Conservation (phyloP, 30 jellyfish, hydroid and myxozoan species). For the Turritopsis rubra region DNA sequence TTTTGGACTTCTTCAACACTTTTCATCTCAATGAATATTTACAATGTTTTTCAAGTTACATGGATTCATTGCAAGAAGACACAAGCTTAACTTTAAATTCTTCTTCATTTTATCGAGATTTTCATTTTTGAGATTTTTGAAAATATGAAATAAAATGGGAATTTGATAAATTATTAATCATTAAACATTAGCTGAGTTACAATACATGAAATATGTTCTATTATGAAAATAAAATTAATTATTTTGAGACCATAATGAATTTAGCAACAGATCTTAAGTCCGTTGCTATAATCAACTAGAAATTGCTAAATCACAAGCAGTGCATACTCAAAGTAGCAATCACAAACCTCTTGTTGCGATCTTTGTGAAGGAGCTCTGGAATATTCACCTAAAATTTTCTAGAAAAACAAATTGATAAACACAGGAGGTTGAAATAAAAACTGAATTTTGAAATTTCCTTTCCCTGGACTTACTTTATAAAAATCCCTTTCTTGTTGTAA, state of each 20-base stretch:
- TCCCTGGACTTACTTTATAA: conserved; percentile 16
- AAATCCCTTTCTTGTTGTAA: conserved; percentile 25
- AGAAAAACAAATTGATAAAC: background rate
- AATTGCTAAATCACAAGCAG: too few relatives aligned
- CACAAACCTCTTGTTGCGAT: conserved; percentile 92
- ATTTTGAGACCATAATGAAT: background rate
- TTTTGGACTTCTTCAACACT: background rate
- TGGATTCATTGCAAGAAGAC: too few relatives aligned
- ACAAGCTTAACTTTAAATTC: background rate
- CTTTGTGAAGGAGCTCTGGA: conserved; percentile 53
- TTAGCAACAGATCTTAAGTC: background rate
- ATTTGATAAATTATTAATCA: background rate
- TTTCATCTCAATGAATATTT: background rate
- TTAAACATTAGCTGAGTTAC: background rate
- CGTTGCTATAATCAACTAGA: too few relatives aligned
- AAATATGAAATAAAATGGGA: background rate
- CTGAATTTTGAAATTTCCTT: background rate
- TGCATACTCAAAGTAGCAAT: too few relatives aligned
- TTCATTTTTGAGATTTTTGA: background rate
- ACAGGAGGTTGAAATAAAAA: background rate
- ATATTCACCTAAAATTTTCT: conserved; percentile 68
- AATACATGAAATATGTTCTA: background rate
- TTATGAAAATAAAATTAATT: too few relatives aligned
- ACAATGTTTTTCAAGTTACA: too few relatives aligned
- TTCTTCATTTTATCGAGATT: background rate